A percentile compares a stretch with the other conserved stretches of the same genome.
Evolutionary conservation across 2,113 vertebrate genomes (phyloP).

Genomic region (Motacilla tschutschensis): DNA sequence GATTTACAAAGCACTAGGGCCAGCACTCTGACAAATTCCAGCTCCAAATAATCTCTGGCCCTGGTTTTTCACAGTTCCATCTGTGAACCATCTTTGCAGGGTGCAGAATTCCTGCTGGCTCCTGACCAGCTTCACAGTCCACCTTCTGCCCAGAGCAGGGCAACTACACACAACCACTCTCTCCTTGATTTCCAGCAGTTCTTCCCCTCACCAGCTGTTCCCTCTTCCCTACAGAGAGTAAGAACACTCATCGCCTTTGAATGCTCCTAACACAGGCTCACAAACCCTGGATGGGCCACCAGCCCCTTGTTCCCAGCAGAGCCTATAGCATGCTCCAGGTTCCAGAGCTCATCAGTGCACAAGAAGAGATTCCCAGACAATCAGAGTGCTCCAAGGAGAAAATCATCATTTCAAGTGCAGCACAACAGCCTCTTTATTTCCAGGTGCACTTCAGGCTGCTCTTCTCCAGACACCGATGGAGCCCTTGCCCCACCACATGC

Average conservation of each 20-base stretch:
- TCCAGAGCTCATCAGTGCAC: background rate
- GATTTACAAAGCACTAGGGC: background rate
- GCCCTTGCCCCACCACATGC: background rate
- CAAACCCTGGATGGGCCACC: background rate
- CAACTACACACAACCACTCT: too few species aligned
- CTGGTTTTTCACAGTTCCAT: background rate
- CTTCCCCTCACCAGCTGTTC: background rate
- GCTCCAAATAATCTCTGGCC: background rate
- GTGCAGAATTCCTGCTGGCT: background rate
- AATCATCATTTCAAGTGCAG: background rate
- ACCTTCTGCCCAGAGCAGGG: background rate
- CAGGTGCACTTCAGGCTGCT: background rate
- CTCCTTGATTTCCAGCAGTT: background rate
- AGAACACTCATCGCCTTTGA: background rate
- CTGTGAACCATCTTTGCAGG: background rate
- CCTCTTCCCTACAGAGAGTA: background rate
- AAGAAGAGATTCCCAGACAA: background rate
- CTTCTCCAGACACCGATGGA: background rate
- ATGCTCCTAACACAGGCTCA: background rate
- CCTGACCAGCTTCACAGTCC: background rate
- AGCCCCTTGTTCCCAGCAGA: background rate
- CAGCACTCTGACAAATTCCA: background rate
- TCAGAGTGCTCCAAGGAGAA: background rate
- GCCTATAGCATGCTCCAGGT: accelerated
- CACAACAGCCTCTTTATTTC: background rate